Base-by-base conservation (phyloP, 2,113 vertebrate genomes). In the Budorcas taxicolor region DNA sequence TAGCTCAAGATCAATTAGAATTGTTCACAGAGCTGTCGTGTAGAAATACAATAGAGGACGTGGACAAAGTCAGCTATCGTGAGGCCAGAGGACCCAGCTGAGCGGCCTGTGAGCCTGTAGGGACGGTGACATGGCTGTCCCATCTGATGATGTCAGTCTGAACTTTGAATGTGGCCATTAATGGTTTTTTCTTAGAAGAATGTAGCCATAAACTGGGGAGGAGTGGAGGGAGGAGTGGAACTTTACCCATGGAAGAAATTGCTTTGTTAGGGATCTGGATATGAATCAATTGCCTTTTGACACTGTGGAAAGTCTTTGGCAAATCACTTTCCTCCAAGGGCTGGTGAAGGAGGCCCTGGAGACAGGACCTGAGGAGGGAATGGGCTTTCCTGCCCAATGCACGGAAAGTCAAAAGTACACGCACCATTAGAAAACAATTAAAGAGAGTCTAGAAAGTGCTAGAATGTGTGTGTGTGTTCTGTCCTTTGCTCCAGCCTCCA, bases 1-100 rank as follows among this genome's bases (percentile, higher is more conserved):
- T 27, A 81, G 58, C 92, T 87, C 67, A 94, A 43, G 82, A 95
- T 91, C 93, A 93, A 52, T 93, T 93, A 93, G 67, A 14, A 25
- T 58, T 98, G 97, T 96, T 92, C 83, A 60, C 53, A 83, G 85
- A 89, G 52, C 17, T 93, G 45, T 50, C 19, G 0, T 58, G 36
- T 53, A 64, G 87, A 94, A 82, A 82, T 47, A 45, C 36, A 58
- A 10, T 10, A 87, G 33, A 78, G 81, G 25, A 86, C 33, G 29
- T 6, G n/a, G 53, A 58, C 23, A 60, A 93, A 71, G 53, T 82
- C 60, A 45, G 36, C 12, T 0, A 1, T 40, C 23, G 5, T 5
- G 6, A 88, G 57, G 29, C 12, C 80, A 25, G 0, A 1, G 43
- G 5, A 1, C 57, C 23, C 17, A 52, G 7, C 5, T 76, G 5